Base-by-base conservation (phyloP, 2,797 vertebrate species). In the Brotula barbata region DNA sequence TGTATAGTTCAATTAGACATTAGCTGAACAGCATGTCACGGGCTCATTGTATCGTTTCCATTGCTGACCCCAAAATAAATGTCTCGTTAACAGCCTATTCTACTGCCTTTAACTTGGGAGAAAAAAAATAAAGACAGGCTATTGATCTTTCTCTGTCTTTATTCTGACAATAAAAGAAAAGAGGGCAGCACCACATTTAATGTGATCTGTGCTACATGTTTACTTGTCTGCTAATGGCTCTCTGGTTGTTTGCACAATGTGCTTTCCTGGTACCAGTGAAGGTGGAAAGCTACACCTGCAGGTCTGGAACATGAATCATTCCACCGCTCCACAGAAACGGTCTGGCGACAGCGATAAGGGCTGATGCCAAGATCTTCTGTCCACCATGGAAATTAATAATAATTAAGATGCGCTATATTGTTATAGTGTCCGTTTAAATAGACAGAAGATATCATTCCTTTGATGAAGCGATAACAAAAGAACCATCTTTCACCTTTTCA, bases 381-480 rank as follows among this genome's bases (percentile, higher is more conserved):
- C 4, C 17, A 9, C 40, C 20, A 22, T 20, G 14, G 15, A 46
- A 20, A 16, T 51, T 1, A 25, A 22, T 1, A 8, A 19, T 39
- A 28, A 28, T 28, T 28, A 28, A 28, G 8, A n/a, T n/a, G n/a
- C n/a, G n/a, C n/a, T 67, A 39, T 17, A 9, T 39, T 43, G 31
- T 22, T 9, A 36, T 23, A 36, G 40, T 8, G 41, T 6, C 16
- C n/a, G 7, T 48, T 45, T 25, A 5, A 43, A 52, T 3, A 12
- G 7, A 34, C 22, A 46, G 19, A 5, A 11, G 2, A 0, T 16
- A 53, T 47, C 17, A 13, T 23, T 15, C 2, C 36, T 73, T 43
- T 56, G 54, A 73, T 71, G 20, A 33, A 36, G 11, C 25, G 12
- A 36, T 47, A 52, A n/a, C 19, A 59, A 59, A 23, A 45, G 4